phyloP scores from a whole-genome alignment of 2,888 invertebrate genomes.

The Germaria angustata region DNA sequence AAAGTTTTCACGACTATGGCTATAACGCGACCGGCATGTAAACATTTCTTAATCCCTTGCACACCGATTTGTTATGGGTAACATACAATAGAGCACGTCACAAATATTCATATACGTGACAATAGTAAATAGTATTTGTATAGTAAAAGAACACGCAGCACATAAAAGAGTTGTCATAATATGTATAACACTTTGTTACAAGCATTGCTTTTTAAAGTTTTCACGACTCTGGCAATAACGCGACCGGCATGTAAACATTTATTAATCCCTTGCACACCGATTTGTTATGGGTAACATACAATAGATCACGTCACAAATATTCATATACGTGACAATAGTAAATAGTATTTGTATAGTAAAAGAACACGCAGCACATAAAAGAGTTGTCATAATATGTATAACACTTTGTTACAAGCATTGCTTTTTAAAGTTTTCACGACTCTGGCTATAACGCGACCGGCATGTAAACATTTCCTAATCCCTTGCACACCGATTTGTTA shows the following conservation, averaged over 20 bases:
- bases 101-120: too few relatives aligned
- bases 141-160: background rate
- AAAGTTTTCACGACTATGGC: background rate
- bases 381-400: background rate
- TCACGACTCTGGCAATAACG: background rate
- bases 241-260: too few relatives aligned
- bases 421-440: background rate
- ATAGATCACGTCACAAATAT: too few relatives aligned
- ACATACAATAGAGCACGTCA: too few relatives aligned
- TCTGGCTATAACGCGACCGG: background rate
- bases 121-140: background rate
- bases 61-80: too few relatives aligned
- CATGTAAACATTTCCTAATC: too few relatives aligned
- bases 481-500: too few relatives aligned
- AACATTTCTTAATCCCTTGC: too few relatives aligned
- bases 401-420: background rate
- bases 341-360: background rate
- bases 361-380: background rate
- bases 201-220: too few relatives aligned
- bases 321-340: slow-evolving; percentile 23
- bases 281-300: too few relatives aligned
- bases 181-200: background rate
- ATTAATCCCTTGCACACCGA: too few relatives aligned
- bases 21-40: background rate
- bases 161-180: background rate